Percentiles rank a stretch among this genome's conserved stretches.
phyloP scores from a whole-genome alignment of 2,113 vertebrate species.

The Mus pahari region DNA sequence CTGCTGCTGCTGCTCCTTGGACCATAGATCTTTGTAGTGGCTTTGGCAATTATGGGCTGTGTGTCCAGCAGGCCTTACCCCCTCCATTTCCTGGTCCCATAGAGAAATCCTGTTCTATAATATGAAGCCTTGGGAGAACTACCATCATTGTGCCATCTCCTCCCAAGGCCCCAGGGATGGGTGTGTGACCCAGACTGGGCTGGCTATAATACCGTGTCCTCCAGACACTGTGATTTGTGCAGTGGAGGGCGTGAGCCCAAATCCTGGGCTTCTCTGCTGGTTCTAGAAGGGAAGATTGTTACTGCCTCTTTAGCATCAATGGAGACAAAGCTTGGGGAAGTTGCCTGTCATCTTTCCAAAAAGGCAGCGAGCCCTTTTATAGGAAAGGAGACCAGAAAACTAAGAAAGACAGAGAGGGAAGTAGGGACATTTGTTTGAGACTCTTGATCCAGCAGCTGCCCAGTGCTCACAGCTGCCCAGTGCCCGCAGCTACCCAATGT shows the following conservation, averaged over 20 bases:
- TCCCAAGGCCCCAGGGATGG: not conserved
- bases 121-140: not conserved
- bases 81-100: not conserved
- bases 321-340: not conserved
- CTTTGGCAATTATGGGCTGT: not conserved
- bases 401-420: not conserved
- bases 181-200: not conserved
- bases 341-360: not conserved
- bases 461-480: not conserved
- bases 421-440: not conserved
- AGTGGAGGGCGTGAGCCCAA: not conserved
- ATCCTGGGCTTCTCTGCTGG: not conserved
- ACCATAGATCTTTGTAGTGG: not conserved
- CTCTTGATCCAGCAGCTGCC: not conserved
- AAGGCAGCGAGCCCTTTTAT: not conserved
- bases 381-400: constrained; percentile 12
- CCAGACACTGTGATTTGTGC: not conserved
- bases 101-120: constrained; percentile 29
- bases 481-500: not conserved
- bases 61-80: not conserved
- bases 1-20: not conserved
- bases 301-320: not conserved
- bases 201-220: not conserved
- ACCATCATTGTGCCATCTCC: not conserved
- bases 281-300: not conserved